Evolutionary conservation across 1,140 invertebrate species (phyloP), one percentile per base, ranked within the genome.

Genomic region (Maniola jurtina): DNA sequence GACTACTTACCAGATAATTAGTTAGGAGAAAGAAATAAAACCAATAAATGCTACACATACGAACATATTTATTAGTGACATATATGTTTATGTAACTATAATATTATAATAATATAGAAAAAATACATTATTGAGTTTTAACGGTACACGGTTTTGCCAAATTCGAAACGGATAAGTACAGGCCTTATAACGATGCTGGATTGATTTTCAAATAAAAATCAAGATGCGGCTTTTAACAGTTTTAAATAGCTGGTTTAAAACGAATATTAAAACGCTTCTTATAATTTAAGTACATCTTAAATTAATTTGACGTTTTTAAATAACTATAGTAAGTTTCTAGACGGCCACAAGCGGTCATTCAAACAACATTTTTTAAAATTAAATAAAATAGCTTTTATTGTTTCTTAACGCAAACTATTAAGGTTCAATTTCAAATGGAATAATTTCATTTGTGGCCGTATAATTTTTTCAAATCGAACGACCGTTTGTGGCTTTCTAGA

Each of bases 51-150:
- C 80, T 84, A 82, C 82, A 82, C 76, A 80, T 81, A 82, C 71
- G 73, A 83, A 81, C 79, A 80, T 80, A 80, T 83, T 86, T 82
- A 86, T 79, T 81, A 64, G 65, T 78, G 78, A 83, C 71, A 83
- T 82, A 81, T 72, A 55, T 55, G 52, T 55, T 7, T 81, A 45
- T 38, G 79, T 65, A 73, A 73, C 59, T 69, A 71, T 70, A 66
- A 67, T 66, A 72, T 69, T 71, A 73, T 74, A 76, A 71, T 77
- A 72, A 71, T 77, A 72, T 70, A 68, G 69, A 72, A 66, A 73
- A 75, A 73, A 72, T 71, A 76, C 68, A 72, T 68, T 69, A 45
- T 45, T 7, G 58, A 70, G 70, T 68, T 57, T 64, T 55, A 71
- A 75, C 59, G 63, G 68, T 64, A 68, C 33, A 54, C 52, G 65